Evolutionary conservation across 2,888 invertebrate species (phyloP), one percentile per base, ranked within the genome.

Genomic region (Phyllotreta striolata): DNA sequence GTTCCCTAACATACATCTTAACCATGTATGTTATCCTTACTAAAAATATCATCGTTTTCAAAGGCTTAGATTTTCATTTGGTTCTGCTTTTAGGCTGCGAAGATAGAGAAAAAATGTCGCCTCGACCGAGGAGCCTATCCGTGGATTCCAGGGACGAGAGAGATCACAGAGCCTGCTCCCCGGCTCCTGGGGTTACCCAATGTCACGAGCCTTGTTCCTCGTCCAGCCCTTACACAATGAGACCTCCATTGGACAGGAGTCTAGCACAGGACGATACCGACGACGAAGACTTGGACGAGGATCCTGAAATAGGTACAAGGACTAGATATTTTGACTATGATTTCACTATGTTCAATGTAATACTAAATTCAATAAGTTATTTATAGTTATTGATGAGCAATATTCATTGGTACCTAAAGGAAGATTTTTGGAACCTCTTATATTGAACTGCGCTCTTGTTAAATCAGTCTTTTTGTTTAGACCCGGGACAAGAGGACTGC

Each of bases 211-310:
- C 81, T 4, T 78, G 80, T 46, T 76, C 79, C 2, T 77, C 80
- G 0, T 74, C 78, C 1, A 75, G 76, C 39, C 87, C 88, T 1
- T 91, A 91, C 73, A 91, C 91, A 3, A 91, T 91, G 89, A 85
- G 91, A 24, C 92, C 92, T 0, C 82, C 84, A 76, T 74, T 80
- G n/a, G 85, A 86, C 35, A 81, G 84, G 49, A 69, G 69, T 46
- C 67, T 61, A 35, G 65, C 71, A 24, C 70, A 73, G 47, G 77
- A 76, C 9, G 76, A 75, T 51, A 78, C 78, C 24, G 80, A 78
- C 41, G 78, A 77, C 41, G 77, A 74, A 6, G 79, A 76, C 40
- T 70, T 75, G 37, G 80, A 78, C 37, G 80, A 76, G 69, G 82
- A 77, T 73, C 80, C 77, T 9, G 81, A 79, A 72, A 81, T 78